Base-by-base conservation (phyloP, 2,888 invertebrate genomes). In the Vanessa cardui region DNA sequence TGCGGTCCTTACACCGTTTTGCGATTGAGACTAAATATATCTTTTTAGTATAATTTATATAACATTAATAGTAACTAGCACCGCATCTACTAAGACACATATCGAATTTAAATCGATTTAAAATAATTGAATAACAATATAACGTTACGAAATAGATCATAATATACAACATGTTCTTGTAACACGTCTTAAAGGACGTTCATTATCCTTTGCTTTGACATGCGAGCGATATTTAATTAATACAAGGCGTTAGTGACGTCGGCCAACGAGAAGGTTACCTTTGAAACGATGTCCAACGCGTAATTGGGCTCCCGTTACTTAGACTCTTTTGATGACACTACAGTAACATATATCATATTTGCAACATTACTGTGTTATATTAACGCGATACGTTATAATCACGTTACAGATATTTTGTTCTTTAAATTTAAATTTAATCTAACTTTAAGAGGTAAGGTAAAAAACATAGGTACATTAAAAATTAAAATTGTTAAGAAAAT, bases 221-320 rank as follows among this genome's bases (percentile, higher is more conserved):
- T 77, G 79, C 75, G 83, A 88, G 84, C 78, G 80, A 82, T 84
- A 80, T 81, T 82, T 89, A 89, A 89, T 89, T 89, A 89, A 85
- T 70, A 83, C 74, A 72, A 72, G 74, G 72, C 73, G 52, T 54
- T 67, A 65, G 70, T 69, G 69, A 74, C 72, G 79, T 71, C 73
- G 75, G 74, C 76, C 76, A 79, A 78, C 78, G 79, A 77, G 76
- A 39, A 77, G 83, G 78, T 87, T 82, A 80, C 81, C 83, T 86
- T 86, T 84, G 87, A 87, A 80, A 86, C 85, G 87, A 87, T 89
- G 87, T 84, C 86, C 87, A 85, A 78, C 44, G 76, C 68, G 81
- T 87, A 89, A 88, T 88, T 88, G 89, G 87, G 75, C 72, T 88
- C 86, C 72, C 66, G 80, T 88, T 72, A 64, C 72, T 61, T 58